These are phyloP conservation scores for Pachliopta kotzebuea DNA, from an alignment of 2,888 invertebrate genomes.

Conservation along the genomic window DNA sequence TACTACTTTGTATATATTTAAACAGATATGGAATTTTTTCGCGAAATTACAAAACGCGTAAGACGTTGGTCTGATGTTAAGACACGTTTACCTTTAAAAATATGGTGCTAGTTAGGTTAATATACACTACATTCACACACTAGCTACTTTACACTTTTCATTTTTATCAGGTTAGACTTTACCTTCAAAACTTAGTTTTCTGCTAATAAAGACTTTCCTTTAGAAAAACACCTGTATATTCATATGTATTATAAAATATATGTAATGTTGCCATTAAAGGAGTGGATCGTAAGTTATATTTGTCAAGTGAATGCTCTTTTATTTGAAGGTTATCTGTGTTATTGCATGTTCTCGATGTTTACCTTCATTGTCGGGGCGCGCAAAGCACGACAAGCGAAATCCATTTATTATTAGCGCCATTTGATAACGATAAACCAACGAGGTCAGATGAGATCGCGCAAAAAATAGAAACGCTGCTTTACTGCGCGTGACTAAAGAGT, in stretches of 20 bases:
- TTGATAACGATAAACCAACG: slow-evolving; percentile 78
- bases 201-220: no score
- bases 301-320: slow-evolving; percentile 41
- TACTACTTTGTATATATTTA: slow-evolving; percentile 32
- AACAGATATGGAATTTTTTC: background rate
- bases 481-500: slow-evolving; percentile 74
- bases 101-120: no score
- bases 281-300: background rate
- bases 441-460: slow-evolving; percentile 74
- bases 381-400: slow-evolving; percentile 61
- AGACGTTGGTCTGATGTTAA: no score
- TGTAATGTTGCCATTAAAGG: no score
- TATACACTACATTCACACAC: no score
- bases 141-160: no score
- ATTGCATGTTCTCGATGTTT: slow-evolving; percentile 41
- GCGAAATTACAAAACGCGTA: background rate
- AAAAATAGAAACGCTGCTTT: slow-evolving; percentile 76
- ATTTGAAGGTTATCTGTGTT: slow-evolving; percentile 61
- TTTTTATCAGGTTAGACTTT: no score
- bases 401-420: slow-evolving; percentile 68
- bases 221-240: no score
- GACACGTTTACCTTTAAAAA: no score
- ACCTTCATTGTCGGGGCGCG: slow-evolving; percentile 48
- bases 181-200: background rate
- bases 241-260: no score